These are phyloP conservation scores for Daubentonia madagascariensis DNA, from an alignment of 2,113 vertebrate species.

Conservation along the genomic window DNA sequence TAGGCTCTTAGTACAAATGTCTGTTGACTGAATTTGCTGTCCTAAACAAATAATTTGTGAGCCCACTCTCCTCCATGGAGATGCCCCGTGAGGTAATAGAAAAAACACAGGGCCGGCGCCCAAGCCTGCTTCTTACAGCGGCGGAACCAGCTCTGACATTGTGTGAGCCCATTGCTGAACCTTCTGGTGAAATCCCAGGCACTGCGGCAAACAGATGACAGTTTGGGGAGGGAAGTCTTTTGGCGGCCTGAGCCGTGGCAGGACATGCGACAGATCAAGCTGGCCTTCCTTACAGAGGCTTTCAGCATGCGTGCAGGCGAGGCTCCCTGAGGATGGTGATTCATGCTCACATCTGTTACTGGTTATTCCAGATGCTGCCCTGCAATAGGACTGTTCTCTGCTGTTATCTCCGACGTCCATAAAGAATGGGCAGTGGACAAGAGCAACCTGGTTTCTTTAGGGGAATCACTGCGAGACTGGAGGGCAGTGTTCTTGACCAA, in stretches of 20 bases:
- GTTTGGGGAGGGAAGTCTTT: neutral
- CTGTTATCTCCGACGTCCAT: neutral
- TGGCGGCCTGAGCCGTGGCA: neutral
- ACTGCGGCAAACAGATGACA: neutral
- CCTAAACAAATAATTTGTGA: neutral
- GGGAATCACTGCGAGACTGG: neutral
- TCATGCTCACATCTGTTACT: neutral
- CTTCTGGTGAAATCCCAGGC: neutral
- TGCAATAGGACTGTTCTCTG: neutral
- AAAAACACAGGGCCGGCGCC: neutral
- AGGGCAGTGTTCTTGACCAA: neutral
- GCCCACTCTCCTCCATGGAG: accelerated
- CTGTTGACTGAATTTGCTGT: neutral
- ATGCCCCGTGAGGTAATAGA: neutral
- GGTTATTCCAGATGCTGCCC: neutral
- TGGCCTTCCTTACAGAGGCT: neutral
- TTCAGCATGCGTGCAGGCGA: neutral
- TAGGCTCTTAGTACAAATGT: neutral
- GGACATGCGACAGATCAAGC: neutral
- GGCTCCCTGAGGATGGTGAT: neutral
- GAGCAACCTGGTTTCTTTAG: neutral
- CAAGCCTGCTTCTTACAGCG: neutral
- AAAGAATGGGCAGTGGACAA: neutral
- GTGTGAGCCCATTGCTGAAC: accelerated
- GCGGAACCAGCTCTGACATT: too few species aligned